Conservation (phyloP, 2,888 invertebrate species). For the Ceriagrion tenellum region DNA sequence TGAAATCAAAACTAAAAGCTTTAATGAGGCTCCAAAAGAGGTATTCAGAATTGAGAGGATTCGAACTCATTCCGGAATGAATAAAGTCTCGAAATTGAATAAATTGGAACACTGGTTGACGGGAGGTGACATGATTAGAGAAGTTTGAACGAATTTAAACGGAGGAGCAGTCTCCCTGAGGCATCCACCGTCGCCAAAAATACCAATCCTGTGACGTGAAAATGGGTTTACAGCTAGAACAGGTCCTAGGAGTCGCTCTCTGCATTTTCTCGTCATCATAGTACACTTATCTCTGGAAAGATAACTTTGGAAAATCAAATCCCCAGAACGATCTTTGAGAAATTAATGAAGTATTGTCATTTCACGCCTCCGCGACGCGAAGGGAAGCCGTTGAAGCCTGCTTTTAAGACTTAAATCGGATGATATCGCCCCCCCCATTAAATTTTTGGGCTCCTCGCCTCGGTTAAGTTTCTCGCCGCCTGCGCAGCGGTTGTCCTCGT, state of each 20-base stretch:
- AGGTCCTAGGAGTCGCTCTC: too few species aligned
- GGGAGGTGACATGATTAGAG: too few species aligned
- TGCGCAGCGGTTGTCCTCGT: background rate
- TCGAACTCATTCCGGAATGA: background rate
- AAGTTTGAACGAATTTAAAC: too few species aligned
- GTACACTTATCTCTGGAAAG: background rate
- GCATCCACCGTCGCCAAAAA: too few species aligned
- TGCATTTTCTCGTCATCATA: too few species aligned
- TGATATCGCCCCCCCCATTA: background rate
- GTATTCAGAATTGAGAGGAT: background rate
- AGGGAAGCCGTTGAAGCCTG: background rate
- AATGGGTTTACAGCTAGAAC: too few species aligned
- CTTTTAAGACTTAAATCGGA: background rate
- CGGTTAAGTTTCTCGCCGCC: background rate
- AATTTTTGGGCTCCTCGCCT: background rate
- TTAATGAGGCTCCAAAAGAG: background rate
- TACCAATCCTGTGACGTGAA: too few species aligned
- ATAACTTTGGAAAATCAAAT: background rate
- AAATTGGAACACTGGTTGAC: background rate
- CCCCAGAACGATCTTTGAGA: background rate
- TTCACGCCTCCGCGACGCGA: background rate
- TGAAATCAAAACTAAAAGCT: background rate
- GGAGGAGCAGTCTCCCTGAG: too few species aligned
- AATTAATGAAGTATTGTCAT: conserved; percentile 12
- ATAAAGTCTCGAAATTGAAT: background rate